These are phyloP conservation scores for Novumbra hubbsi DNA, from an alignment of 2,797 vertebrate species.

Conservation along the genomic window DNA sequence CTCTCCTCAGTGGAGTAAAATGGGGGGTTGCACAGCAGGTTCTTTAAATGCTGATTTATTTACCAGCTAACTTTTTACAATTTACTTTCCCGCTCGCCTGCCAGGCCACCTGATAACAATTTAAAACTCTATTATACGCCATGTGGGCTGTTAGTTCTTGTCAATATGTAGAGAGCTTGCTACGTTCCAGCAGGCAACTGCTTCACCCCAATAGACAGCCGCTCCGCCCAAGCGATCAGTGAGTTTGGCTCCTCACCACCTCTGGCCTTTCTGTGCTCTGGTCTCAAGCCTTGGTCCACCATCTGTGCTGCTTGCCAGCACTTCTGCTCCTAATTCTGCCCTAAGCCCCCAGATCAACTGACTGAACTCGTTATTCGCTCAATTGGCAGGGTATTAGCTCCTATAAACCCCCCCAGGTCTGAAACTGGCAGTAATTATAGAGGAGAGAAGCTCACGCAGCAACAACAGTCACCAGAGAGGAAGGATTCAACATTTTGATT, in stretches of 20 bases:
- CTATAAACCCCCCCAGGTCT: neutral
- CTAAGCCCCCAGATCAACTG: slow-evolving; percentile 2
- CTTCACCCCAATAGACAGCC: neutral
- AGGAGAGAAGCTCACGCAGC: neutral
- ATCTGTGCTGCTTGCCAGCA: slow-evolving; percentile 6
- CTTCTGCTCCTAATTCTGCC: slow-evolving; percentile 1
- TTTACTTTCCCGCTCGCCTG: slow-evolving; percentile 26
- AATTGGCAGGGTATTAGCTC: slow-evolving; percentile 2
- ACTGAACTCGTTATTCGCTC: slow-evolving; percentile 8
- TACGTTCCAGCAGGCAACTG: neutral
- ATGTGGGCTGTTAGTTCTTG: slow-evolving; percentile 10
- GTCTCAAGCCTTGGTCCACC: neutral
- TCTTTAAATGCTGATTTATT: slow-evolving; percentile 39
- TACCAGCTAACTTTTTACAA: slow-evolving; percentile 36
- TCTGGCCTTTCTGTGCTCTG: neutral
- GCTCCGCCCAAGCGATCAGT: neutral
- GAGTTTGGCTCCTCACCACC: neutral
- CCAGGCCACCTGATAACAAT: slow-evolving; percentile 43
- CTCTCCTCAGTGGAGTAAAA: slow-evolving; percentile 6
- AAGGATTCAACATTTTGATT: neutral
- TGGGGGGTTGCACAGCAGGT: slow-evolving; percentile 27
- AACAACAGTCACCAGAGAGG: neutral
- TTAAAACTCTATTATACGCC: slow-evolving; percentile 31
- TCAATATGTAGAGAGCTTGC: neutral
- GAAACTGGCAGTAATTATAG: slow-evolving; percentile 3